phyloP scores from a whole-genome alignment of 2,888 invertebrate species.

The Coenonympha arcania region DNA sequence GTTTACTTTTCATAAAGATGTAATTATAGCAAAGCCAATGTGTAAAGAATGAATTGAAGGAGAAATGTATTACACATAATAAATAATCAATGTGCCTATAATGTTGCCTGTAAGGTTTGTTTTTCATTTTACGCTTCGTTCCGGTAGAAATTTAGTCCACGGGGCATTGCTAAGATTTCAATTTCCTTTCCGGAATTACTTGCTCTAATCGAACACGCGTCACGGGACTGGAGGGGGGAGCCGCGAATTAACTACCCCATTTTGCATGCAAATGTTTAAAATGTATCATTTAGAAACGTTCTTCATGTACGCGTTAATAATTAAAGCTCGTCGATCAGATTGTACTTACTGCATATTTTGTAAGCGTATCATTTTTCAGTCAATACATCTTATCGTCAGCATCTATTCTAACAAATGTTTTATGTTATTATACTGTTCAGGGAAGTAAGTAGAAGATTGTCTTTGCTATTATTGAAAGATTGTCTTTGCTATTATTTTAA shows the following conservation, averaged over 20 bases:
- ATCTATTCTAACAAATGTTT: too few relatives aligned
- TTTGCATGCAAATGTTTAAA: constrained; percentile 67
- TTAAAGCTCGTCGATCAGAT: constrained; percentile 38
- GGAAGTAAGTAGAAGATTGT: too few relatives aligned
- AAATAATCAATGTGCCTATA: background rate
- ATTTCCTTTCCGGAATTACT: constrained; percentile 74
- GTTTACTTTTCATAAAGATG: too few relatives aligned
- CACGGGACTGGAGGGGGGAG: constrained; percentile 53
- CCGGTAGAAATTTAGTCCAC: constrained; percentile 61
- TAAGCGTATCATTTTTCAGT: too few relatives aligned
- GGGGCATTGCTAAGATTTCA: constrained; percentile 73
- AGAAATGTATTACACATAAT: too few relatives aligned
- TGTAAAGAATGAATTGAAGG: too few relatives aligned
- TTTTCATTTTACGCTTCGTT: constrained; percentile 57
- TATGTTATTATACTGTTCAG: too few relatives aligned
- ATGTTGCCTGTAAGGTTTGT: constrained; percentile 40
- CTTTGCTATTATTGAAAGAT: too few relatives aligned
- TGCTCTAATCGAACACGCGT: constrained; percentile 73
- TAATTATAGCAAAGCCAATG: too few relatives aligned
- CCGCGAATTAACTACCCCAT: constrained; percentile 65
- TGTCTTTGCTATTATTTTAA: too few relatives aligned
- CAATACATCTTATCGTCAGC: too few relatives aligned
- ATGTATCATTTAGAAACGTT: constrained; percentile 60
- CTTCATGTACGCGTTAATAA: constrained; percentile 46
- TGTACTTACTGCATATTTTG: constrained; percentile 1